Evolutionary conservation across 2,888 invertebrate species (phyloP).

Genomic region (Timema cristinae): DNA sequence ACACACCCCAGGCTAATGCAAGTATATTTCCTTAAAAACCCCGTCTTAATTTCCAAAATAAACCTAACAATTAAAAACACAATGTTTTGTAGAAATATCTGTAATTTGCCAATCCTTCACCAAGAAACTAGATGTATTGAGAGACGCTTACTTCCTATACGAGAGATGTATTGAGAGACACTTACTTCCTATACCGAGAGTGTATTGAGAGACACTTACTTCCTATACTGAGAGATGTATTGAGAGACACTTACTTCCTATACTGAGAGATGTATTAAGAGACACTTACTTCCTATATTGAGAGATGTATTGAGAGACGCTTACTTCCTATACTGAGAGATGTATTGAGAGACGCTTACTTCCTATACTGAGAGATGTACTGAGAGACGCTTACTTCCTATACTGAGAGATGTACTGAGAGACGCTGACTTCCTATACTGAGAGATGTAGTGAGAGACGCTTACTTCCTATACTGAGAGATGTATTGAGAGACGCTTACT

Average conservation of each 20-base stretch:
- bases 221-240: slow-evolving; percentile 60
- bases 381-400: slow-evolving; percentile 59
- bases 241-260: slow-evolving; percentile 59
- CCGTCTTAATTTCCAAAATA: no score
- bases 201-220: slow-evolving; percentile 50
- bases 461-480: slow-evolving; percentile 71
- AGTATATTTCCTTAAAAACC: no score
- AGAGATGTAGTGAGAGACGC: slow-evolving; percentile 35
- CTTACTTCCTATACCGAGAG: slow-evolving; percentile 71
- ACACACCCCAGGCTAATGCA: no score
- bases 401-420: slow-evolving; percentile 52
- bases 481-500: slow-evolving; percentile 50
- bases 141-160: slow-evolving; percentile 67
- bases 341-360: slow-evolving; percentile 50
- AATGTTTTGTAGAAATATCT: no score
- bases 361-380: slow-evolving; percentile 60
- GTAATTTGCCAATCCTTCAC: no score
- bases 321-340: slow-evolving; percentile 71
- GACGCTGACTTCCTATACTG: slow-evolving; percentile 69
- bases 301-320: slow-evolving; percentile 35
- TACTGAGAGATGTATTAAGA: slow-evolving; percentile 52
- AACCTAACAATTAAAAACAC: no score
- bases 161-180: not conserved
- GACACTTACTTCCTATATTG: slow-evolving; percentile 69
- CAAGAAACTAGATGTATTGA: not conserved